phyloP scores from a whole-genome alignment of 2,113 vertebrate species.

The Meleagris gallopavo region DNA sequence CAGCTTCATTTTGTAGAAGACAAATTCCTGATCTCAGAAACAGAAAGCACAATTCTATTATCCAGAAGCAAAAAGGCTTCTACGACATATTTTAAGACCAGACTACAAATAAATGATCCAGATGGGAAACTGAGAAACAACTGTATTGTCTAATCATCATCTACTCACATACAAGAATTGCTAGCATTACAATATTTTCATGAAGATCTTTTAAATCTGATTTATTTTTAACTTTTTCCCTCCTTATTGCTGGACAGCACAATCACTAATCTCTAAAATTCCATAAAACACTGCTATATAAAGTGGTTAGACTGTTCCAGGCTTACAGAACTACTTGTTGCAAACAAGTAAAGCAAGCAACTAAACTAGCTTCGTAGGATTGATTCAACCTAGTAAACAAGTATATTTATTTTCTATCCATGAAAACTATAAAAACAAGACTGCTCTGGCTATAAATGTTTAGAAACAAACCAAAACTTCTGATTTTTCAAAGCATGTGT shows the following conservation, averaged over 20 bases:
- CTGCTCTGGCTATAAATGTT: not conserved
- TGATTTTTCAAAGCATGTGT: not conserved
- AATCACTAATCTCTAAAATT: not conserved
- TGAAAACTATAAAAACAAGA: not conserved
- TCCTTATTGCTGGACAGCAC: not conserved
- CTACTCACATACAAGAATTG: not conserved
- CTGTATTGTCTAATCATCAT: not conserved
- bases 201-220: not conserved
- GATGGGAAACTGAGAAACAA: not conserved
- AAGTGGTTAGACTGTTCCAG: not conserved
- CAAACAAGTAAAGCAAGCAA: too few species aligned
- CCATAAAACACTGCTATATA: not conserved
- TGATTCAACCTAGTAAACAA: not conserved
- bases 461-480: not conserved
- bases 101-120: not conserved
- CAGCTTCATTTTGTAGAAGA: not conserved
- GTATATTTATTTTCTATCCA: not conserved
- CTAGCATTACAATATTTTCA: not conserved
- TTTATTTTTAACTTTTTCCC: not conserved
- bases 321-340: not conserved
- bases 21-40: not conserved
- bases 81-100: not conserved
- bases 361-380: not conserved
- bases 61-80: not conserved
- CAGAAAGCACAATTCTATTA: not conserved